phyloP scores from a whole-genome alignment of 2,113 vertebrate species.

The Petrocephalus zakoni region DNA sequence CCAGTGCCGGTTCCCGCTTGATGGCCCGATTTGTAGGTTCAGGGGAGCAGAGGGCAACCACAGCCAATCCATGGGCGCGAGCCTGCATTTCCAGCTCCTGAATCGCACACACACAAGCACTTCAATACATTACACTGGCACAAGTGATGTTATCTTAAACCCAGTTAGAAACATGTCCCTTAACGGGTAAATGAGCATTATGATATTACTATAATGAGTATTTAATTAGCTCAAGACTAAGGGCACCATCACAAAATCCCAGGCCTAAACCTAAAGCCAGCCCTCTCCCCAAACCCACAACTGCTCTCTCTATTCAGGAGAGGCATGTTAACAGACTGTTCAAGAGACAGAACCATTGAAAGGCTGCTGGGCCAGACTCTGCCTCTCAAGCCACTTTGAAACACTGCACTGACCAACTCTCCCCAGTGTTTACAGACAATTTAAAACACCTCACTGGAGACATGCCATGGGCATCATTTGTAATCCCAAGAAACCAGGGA shows the following conservation, averaged over 20 bases:
- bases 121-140: not conserved
- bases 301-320: not conserved
- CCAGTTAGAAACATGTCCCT: not conserved
- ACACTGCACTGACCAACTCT: not conserved
- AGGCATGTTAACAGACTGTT: not conserved
- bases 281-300: not conserved
- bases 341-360: not conserved
- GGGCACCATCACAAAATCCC: not conserved
- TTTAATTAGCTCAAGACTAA: not conserved
- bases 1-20: constrained; percentile 79
- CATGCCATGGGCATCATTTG: not conserved
- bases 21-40: constrained; percentile 73
- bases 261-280: not conserved
- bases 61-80: constrained; percentile 82
- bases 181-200: not conserved
- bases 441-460: not conserved
- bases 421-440: not conserved
- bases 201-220: not conserved
- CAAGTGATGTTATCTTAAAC: not conserved
- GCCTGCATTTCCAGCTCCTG: constrained; percentile 98
- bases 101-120: not conserved
- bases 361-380: not conserved
- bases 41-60: constrained; percentile 73
- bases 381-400: not conserved
- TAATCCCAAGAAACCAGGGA: not conserved